phyloP scores from a whole-genome alignment of 2,888 invertebrate species.

The Caenorhabditis japonica region DNA sequence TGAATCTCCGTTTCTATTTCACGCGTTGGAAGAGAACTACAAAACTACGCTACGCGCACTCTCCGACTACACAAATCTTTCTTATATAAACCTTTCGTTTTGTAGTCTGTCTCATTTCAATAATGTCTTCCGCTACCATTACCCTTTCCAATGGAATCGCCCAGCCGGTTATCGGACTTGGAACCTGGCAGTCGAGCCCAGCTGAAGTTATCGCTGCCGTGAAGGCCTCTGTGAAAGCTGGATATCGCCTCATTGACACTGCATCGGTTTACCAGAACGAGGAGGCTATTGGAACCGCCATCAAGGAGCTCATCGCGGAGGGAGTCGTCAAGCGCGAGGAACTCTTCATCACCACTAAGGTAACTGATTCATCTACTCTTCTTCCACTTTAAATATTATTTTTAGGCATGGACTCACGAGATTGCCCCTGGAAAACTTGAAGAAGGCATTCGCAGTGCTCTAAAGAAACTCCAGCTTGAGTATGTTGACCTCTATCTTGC shows the following conservation, averaged over 20 bases:
- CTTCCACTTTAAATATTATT: neutral
- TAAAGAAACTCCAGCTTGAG: slow-evolving; percentile 84
- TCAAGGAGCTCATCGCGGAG: slow-evolving; percentile 84
- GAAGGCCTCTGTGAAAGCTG: slow-evolving; percentile 84
- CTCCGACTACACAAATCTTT: no score
- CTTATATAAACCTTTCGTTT: no score
- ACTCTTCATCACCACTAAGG: slow-evolving; percentile 88
- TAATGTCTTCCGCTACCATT: no score
- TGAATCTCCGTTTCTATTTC: no score
- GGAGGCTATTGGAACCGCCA: slow-evolving; percentile 83
- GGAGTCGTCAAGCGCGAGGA: slow-evolving; percentile 85
- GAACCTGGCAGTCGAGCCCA: slow-evolving; percentile 77
- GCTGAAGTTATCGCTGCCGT: slow-evolving; percentile 84
- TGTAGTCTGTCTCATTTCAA: no score
- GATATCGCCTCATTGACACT: slow-evolving; percentile 88
- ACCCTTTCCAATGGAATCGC: slow-evolving; percentile 30
- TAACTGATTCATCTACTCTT: slow-evolving; percentile 75
- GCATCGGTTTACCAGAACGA: slow-evolving; percentile 87
- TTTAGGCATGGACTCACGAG: slow-evolving; percentile 51
- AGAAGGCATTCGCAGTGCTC: slow-evolving; percentile 56
- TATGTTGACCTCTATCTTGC: slow-evolving; percentile 88
- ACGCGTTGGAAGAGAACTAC: no score
- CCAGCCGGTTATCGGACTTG: slow-evolving; percentile 71
- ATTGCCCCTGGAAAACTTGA: slow-evolving; percentile 51
- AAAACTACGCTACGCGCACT: neutral